Evolutionary conservation across 2,888 invertebrate species (phyloP).

Genomic region (Aethes cnicana): DNA sequence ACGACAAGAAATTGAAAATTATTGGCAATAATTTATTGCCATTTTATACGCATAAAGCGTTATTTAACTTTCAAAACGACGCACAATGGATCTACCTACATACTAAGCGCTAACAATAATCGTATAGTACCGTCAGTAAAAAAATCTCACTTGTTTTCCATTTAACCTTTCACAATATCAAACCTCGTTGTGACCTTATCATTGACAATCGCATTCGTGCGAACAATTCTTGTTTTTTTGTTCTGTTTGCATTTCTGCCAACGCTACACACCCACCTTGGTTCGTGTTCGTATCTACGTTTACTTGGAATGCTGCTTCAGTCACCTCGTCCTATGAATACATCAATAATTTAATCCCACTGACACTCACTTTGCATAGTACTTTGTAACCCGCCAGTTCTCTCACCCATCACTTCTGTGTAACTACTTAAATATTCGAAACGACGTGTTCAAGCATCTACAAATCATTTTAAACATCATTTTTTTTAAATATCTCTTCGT

Average conservation of each 20-base stretch:
- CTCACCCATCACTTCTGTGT: constrained; percentile 35
- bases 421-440: constrained; percentile 32
- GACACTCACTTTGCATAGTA: constrained; percentile 39
- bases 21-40: constrained; percentile 55
- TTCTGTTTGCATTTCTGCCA: constrained; percentile 16
- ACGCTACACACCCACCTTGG: constrained; percentile 24
- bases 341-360: constrained; percentile 44
- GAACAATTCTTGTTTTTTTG: constrained; percentile 4
- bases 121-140: constrained; percentile 24
- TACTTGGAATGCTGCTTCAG: constrained; percentile 38
- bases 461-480: no score
- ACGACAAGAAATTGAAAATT: constrained; percentile 57
- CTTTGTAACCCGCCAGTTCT: constrained; percentile 40
- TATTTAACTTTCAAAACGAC: constrained; percentile 34
- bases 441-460: constrained; percentile 2
- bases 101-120: constrained; percentile 36
- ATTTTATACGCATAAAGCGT: constrained; percentile 45
- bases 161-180: constrained; percentile 2
- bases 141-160: constrained; percentile 1
- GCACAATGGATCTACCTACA: no score
- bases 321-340: constrained; percentile 41
- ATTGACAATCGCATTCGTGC: not conserved
- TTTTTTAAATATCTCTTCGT: no score
- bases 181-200: constrained; percentile 8
- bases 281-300: constrained; percentile 11